Evolutionary conservation across 37 sponge, comb jelly and placozoan species (phyloP), one percentile per base, ranked within the genome.

Genomic region (Oopsacas minuta): DNA sequence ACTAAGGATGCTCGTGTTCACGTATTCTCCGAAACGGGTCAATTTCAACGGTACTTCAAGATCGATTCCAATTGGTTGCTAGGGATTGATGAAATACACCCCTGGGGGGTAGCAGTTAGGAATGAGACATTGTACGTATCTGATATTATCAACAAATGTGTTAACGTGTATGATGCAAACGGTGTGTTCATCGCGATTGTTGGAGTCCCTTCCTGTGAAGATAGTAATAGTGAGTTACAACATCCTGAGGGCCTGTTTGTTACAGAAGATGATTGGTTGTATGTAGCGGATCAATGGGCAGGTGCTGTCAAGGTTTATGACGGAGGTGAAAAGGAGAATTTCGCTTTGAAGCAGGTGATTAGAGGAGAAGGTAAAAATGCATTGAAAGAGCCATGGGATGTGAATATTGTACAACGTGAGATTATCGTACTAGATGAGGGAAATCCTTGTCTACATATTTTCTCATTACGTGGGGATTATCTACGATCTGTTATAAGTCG

Each of bases 231-330:
- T n/a, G 75, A 61, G 28, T n/a, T 61, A 5, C 28, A 32, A 12
- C 30, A 61, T 3, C 75, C 75, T 61, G 75, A 61, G 75, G 75
- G 75, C 28, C 75, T 61, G 28, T 61, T 32, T 34, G 75, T 61
- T 5, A 61, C 75, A 25, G 75, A 61, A 61, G 75, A 61, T 61
- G 75, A 61, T 34, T 61, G 75, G 75, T 12, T 61, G 22, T 61
- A 61, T n/a, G 75, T 61, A 25, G 75, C 22, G 30, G 75, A 61
- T 61, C 75, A 61, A n/a, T 3, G 20, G 75, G 75, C 28, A 3
- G 22, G 75, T 32, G 75, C 75, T 20, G 75, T 61, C 7, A 61
- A 61, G 22, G 75, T 61, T 10, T 61, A 61, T n/a, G 75, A 61
- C 30, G 75, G 75, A 10, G 30, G 75, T 61, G 7, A 20, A n/a